phyloP scores from a whole-genome alignment of 37 sponge, comb jelly and placozoan species.

The Petrosia ficiformis region DNA sequence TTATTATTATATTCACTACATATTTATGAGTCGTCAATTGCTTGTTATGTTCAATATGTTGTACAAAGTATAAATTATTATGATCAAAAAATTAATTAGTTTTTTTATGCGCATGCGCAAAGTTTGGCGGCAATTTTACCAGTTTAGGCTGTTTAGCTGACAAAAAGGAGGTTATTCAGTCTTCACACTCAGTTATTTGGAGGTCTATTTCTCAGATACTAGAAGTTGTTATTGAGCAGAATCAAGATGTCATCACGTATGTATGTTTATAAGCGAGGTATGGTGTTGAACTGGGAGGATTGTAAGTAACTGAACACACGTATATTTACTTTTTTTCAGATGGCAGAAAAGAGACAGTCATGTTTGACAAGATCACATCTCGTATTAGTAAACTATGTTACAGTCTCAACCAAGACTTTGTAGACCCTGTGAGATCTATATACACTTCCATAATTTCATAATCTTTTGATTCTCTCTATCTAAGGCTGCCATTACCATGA shows the following conservation, averaged over 20 bases:
- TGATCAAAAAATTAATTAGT: too few species aligned
- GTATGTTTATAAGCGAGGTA: slow-evolving; percentile 75
- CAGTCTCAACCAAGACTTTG: slow-evolving; percentile 82
- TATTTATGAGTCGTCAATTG: too few species aligned
- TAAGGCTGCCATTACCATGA: slow-evolving; percentile 89
- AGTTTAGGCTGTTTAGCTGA: too few species aligned
- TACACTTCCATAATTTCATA: too few species aligned
- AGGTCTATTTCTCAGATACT: too few species aligned
- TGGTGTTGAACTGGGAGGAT: too few species aligned
- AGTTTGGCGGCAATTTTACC: not conserved
- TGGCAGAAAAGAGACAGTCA: slow-evolving; percentile 86
- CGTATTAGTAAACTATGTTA: slow-evolving; percentile 96
- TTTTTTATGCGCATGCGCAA: not conserved
- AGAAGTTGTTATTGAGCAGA: too few species aligned
- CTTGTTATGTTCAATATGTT: too few species aligned
- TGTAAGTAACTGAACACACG: not conserved
- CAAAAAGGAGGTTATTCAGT: too few species aligned
- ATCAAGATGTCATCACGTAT: slow-evolving; percentile 62
- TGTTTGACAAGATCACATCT: slow-evolving; percentile 99
- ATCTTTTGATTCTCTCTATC: not conserved
- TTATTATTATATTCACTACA: too few species aligned
- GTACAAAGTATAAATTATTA: too few species aligned
- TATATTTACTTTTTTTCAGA: slow-evolving; percentile 48
- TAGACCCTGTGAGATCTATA: slow-evolving; percentile 86
- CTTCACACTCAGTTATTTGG: too few species aligned